A percentile compares a stretch with the other conserved stretches of the same genome.
Evolutionary conservation across 2,113 vertebrate species (phyloP).

Genomic region (Vulpes ferrilata): DNA sequence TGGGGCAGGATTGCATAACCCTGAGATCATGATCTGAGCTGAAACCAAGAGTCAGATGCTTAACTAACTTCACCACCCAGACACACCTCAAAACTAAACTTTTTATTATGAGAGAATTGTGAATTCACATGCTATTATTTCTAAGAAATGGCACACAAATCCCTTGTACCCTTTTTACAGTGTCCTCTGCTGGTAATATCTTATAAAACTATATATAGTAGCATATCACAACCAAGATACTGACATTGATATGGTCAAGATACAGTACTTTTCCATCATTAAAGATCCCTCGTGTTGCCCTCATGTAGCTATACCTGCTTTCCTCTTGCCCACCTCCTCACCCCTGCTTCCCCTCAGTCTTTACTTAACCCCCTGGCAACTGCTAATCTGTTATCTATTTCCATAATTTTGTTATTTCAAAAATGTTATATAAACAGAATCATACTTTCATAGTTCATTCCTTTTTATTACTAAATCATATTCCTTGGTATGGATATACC

Average conservation of each 20-base stretch:
- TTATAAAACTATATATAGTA: not conserved
- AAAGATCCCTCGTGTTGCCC: not conserved
- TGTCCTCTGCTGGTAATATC: not conserved
- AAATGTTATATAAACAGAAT: not conserved
- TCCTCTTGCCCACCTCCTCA: not conserved
- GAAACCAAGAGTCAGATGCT: not conserved
- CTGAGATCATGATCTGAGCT: not conserved
- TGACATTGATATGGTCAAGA: not conserved
- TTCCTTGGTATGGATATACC: not conserved
- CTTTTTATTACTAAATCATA: constrained; percentile 5
- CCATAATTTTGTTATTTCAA: not conserved
- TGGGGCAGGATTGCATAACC: not conserved
- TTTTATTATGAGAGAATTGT: constrained; percentile 8
- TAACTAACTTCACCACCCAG: not conserved
- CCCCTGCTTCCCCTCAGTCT: not conserved
- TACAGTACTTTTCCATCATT: not conserved
- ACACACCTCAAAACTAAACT: not conserved
- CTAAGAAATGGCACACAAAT: constrained; percentile 14
- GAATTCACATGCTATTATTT: not conserved
- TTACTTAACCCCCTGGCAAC: not conserved
- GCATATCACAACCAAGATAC: not conserved
- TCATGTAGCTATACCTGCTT: not conserved
- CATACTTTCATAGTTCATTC: not conserved
- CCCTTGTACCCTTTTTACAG: not conserved
- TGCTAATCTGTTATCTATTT: not conserved